Evolutionary conservation across 2,888 invertebrate genomes (phyloP), one percentile per base, ranked within the genome.

Genomic region (Lepetodrilus schrolli): DNA sequence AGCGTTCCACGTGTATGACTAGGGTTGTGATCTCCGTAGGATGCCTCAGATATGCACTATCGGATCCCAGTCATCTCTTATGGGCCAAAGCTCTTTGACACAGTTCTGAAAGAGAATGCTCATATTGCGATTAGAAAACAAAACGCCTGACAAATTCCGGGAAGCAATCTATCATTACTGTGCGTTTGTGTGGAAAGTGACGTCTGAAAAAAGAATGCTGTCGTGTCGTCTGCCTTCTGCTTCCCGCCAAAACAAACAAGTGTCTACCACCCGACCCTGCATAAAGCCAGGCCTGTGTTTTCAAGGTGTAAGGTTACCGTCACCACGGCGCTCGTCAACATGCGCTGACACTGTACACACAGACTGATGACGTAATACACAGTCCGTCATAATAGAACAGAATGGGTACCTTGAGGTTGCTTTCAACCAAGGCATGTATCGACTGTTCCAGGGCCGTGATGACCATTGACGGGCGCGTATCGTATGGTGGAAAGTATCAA

Each of bases 201-300:
- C 48, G 48, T 48, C 48, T 48, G 48, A 4, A 20, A 17, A 48
- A 48, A 48, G 10, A 48, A n/a, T 7, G 30, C 58, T n/a, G 58
- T 58, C 34, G 26, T 58, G 58, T 58, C 58, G 58, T 58, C 30
- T 58, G 58, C 58, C 13, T 30, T 17, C 26, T 58, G 58, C n/a
- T 58, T 58, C 58, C 58, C 58, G 58, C 58, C 58, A 58, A 58
- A 58, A 58, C 58, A 58, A 58, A 58, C 58, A 58, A 58, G 17
- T 30, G 58, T 58, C 58, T 58, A 58, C 58, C 58, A 58, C 58
- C 58, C 58, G 58, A 58, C 30, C 30, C 26, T 30, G 30, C 30
- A 10, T 58, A 30, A 58, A 58, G 58, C 10, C 10, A 58, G 34
- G 58, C 13, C 58, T 17, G 58, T 58, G 58, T 58, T 58, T 58